A percentile compares a stretch with the other conserved stretches of the same genome.
phyloP scores from a whole-genome alignment of 2,797 vertebrate genomes.

The Galago senegalensis region DNA sequence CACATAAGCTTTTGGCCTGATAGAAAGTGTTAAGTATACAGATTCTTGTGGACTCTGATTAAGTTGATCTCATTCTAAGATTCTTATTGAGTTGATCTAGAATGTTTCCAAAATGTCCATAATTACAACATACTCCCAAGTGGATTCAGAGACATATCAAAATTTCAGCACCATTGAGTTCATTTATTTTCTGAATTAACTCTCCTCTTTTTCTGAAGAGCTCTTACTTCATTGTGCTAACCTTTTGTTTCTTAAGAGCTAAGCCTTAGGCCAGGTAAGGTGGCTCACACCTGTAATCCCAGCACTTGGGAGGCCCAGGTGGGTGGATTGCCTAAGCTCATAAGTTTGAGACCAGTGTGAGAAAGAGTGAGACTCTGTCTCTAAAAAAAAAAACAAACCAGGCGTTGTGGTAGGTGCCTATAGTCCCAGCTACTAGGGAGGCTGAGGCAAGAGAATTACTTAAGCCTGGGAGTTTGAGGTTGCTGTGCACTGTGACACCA shows the following conservation, averaged over 20 bases:
- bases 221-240: background rate
- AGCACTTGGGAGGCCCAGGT: too few relatives aligned
- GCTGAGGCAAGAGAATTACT: too few relatives aligned
- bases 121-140: background rate
- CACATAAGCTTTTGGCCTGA: background rate
- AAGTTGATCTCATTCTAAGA: background rate
- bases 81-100: background rate
- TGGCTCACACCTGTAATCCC: too few relatives aligned
- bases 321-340: too few relatives aligned
- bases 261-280: too few relatives aligned
- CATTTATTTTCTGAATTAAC: background rate
- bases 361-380: too few relatives aligned
- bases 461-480: too few relatives aligned
- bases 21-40: background rate
- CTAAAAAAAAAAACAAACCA: too few relatives aligned
- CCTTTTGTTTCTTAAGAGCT: background rate
- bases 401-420: too few relatives aligned
- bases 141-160: constrained; percentile 21
- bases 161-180: background rate
- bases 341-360: too few relatives aligned
- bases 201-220: background rate
- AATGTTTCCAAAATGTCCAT: constrained; percentile 39
- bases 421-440: too few relatives aligned
- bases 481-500: too few relatives aligned
- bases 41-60: background rate